Percentiles rank a stretch among this genome's conserved stretches.
Evolutionary conservation across 2,113 vertebrate species (phyloP).

Genomic region (Melierax canorus): DNA sequence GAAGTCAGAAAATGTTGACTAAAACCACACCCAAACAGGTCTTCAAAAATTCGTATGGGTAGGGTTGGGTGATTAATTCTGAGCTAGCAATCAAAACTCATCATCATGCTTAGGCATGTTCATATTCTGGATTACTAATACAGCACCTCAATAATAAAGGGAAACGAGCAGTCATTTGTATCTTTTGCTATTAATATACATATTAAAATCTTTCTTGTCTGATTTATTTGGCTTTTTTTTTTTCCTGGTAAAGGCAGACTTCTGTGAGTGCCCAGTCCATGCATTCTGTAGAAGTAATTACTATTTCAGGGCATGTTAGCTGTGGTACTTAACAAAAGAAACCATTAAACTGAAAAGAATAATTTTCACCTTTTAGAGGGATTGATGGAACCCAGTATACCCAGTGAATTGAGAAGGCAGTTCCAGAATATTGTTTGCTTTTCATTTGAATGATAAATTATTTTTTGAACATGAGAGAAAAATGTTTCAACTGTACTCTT

Average conservation of each 20-base stretch:
- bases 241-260: not conserved
- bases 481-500: not conserved
- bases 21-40: slow-evolving; percentile 41
- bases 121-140: slow-evolving; percentile 8
- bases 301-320: not conserved
- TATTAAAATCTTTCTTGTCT: not conserved
- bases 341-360: not conserved
- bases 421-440: not conserved
- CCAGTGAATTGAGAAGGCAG: not conserved
- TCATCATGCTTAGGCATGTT: slow-evolving; percentile 42
- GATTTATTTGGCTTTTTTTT: not conserved
- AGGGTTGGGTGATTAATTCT: slow-evolving; percentile 48
- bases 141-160: not conserved
- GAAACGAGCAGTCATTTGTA: not conserved
- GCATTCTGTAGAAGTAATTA: not conserved
- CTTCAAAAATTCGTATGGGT: slow-evolving; percentile 13
- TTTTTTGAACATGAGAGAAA: not conserved
- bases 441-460: not conserved
- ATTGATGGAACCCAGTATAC: not conserved
- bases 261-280: not conserved
- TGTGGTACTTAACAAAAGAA: not conserved
- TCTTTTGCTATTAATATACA: not conserved
- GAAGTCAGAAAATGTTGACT: slow-evolving; percentile 20
- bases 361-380: not conserved
- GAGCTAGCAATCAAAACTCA: slow-evolving; percentile 41